These are phyloP conservation scores for Gadopsis bispinosus DNA, from an alignment of 2,797 vertebrate genomes.

Conservation along the genomic window DNA sequence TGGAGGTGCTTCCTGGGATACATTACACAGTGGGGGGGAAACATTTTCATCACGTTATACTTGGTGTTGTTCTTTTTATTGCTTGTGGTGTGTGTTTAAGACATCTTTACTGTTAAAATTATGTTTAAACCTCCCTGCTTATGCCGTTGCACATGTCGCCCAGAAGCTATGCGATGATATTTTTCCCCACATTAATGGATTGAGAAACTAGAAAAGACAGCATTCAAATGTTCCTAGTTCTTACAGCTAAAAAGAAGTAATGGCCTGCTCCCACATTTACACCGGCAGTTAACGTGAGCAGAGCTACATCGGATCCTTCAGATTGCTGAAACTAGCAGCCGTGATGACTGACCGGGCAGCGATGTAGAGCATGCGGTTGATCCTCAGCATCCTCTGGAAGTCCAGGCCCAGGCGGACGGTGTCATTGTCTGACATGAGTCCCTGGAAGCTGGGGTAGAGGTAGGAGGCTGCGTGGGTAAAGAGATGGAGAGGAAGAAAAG, in stretches of 20 bases:
- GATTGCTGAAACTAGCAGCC: conserved; percentile 27
- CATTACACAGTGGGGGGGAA: background rate
- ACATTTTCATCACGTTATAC: background rate
- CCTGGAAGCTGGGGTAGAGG: conserved; percentile 90
- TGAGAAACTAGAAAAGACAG: background rate
- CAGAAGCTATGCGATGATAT: background rate
- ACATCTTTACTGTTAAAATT: background rate
- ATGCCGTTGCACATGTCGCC: too few relatives aligned
- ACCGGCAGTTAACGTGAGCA: background rate
- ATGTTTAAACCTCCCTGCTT: background rate
- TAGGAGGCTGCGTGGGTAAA: conserved; percentile 75
- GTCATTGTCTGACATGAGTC: conserved; percentile 90
- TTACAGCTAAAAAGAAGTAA: background rate
- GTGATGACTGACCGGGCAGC: conserved; percentile 89
- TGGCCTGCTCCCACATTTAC: background rate
- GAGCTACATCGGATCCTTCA: background rate
- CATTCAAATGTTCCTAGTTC: too few relatives aligned
- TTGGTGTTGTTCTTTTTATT: background rate
- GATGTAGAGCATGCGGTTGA: conserved; percentile 92
- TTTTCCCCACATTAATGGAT: background rate
- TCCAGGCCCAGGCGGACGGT: conserved; percentile 90
- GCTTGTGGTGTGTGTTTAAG: background rate
- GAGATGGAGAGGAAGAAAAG: background rate
- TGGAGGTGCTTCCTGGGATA: background rate
- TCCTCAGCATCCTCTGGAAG: conserved; percentile 93